A percentile compares a stretch with the other conserved stretches of the same genome.
These are phyloP conservation scores for Muntiacus reevesi DNA, from an alignment of 2,113 vertebrate genomes.

Conservation along the genomic window DNA sequence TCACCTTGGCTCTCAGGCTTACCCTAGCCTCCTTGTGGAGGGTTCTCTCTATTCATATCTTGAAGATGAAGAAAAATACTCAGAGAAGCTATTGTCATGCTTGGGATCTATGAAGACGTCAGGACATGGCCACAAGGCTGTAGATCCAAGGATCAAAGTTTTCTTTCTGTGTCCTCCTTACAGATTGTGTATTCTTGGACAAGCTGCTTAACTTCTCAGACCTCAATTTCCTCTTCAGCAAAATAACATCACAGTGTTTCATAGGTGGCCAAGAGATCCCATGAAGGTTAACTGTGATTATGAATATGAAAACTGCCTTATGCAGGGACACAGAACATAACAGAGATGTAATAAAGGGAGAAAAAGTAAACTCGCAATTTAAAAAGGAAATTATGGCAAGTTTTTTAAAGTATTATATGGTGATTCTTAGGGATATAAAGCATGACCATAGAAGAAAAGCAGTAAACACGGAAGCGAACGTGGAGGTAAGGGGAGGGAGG, in stretches of 20 bases:
- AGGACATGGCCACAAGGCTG: neutral
- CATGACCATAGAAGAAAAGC: neutral
- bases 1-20: neutral
- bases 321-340: neutral
- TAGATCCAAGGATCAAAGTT: neutral
- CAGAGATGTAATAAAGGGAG: neutral
- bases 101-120: neutral
- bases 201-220: neutral
- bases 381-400: neutral
- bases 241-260: neutral
- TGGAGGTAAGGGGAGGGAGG: neutral
- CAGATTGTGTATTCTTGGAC: neutral
- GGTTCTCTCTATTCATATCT: neutral
- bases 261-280: neutral
- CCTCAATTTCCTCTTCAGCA: neutral
- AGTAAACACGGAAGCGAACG: neutral
- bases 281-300: neutral
- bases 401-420: neutral
- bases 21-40: neutral
- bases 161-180: neutral
- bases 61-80: neutral
- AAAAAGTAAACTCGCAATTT: constrained; percentile 12
- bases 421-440: neutral
- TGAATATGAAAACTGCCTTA: neutral
- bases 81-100: neutral